A percentile compares a stretch with the other conserved stretches of the same genome.
Evolutionary conservation across 2,888 invertebrate genomes (phyloP).

Genomic region (Boloria euphrosyne): DNA sequence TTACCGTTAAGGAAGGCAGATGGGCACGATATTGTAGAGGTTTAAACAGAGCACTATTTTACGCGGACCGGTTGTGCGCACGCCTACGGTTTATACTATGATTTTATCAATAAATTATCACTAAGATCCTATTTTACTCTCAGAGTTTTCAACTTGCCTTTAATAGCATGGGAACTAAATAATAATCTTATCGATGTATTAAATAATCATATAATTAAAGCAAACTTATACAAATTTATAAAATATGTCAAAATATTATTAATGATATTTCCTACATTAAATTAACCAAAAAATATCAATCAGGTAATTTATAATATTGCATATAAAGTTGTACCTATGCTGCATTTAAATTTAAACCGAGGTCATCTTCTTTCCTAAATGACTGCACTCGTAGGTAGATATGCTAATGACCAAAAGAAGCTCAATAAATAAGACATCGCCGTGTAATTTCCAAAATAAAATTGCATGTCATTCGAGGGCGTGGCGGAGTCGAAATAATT

Average conservation of each 20-base stretch:
- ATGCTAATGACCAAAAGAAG: conserved; percentile 66
- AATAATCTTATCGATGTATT: conserved; percentile 26
- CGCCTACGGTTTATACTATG: conserved; percentile 64
- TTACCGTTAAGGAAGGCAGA: conserved; percentile 50
- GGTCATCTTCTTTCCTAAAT: conserved; percentile 66
- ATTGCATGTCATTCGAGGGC: conserved; percentile 73
- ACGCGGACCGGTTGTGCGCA: conserved; percentile 52
- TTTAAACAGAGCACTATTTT: conserved; percentile 53
- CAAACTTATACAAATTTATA: no score
- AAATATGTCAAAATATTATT: no score
- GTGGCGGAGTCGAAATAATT: conserved; percentile 70
- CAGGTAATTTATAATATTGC: not conserved
- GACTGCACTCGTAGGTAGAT: conserved; percentile 50
- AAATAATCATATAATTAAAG: conserved; percentile 4
- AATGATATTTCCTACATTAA: no score
- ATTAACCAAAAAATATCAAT: not conserved
- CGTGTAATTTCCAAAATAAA: conserved; percentile 71
- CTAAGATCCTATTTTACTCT: conserved; percentile 72
- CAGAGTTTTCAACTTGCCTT: conserved; percentile 59
- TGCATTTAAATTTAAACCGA: conserved; percentile 54
- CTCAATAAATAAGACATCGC: conserved; percentile 70
- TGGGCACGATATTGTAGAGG: conserved; percentile 42
- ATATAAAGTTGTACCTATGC: not conserved
- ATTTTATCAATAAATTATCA: conserved; percentile 74
- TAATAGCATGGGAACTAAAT: conserved; percentile 65